These are phyloP conservation scores for Quadriops clusia DNA, from an alignment of 2,888 invertebrate species.

Conservation along the genomic window DNA sequence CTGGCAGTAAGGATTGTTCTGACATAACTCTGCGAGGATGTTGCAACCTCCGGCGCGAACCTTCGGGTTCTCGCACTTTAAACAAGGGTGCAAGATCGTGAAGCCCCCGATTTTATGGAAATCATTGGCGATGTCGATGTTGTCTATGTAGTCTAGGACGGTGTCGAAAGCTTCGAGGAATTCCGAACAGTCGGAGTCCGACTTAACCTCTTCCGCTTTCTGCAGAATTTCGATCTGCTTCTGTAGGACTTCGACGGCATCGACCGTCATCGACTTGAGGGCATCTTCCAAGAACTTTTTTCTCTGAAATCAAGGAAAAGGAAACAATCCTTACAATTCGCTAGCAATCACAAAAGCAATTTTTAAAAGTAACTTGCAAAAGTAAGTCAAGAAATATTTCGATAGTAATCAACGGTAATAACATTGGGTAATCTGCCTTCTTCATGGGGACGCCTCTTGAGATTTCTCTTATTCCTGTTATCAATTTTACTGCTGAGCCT, in stretches of 20 bases:
- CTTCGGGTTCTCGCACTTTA: constrained; percentile 47
- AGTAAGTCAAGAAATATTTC: too few species aligned
- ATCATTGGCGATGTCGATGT: constrained; percentile 71
- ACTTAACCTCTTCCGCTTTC: constrained; percentile 36
- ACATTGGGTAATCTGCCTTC: too few species aligned
- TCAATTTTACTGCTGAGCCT: too few species aligned
- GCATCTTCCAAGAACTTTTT: constrained; percentile 60
- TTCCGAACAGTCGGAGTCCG: constrained; percentile 44
- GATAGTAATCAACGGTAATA: too few species aligned
- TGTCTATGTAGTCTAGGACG: constrained; percentile 57
- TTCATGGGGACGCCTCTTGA: too few species aligned
- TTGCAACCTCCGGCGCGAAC: constrained; percentile 54
- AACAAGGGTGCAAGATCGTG: constrained; percentile 53
- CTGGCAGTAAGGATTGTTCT: constrained; percentile 81
- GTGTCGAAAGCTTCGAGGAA: constrained; percentile 53
- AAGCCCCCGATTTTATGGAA: constrained; percentile 79
- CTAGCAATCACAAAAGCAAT: too few species aligned
- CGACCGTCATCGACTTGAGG: constrained; percentile 54
- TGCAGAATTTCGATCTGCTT: constrained; percentile 48
- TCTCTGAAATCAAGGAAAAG: constrained; percentile 54
- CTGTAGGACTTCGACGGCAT: constrained; percentile 54
- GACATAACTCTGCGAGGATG: constrained; percentile 65
- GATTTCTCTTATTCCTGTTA: too few species aligned
- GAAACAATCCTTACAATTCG: too few species aligned
- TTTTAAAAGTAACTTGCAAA: too few species aligned